Evolutionary conservation across 2,888 invertebrate species (phyloP), one percentile per base, ranked within the genome.

Genomic region (Oscheius onirici): DNA sequence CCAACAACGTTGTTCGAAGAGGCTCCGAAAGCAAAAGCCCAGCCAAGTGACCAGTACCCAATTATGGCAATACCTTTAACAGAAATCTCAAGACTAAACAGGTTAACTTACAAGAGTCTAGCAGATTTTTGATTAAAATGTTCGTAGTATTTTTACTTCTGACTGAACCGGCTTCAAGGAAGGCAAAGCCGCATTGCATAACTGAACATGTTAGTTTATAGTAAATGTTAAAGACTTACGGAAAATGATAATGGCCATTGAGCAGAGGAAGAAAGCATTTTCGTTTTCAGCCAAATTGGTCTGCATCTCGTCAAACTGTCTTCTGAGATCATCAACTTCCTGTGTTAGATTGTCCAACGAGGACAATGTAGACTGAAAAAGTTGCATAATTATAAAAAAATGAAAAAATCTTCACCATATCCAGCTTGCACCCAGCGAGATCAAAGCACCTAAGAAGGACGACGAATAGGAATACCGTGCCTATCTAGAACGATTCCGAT

Each of bases 121-220:
- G 81, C 63, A 90, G 82, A 76, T 90, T 90, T 82, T 90, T 90
- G 82, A 90, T 88, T 24, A 90, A 85, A 69, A 90, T 90, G 75
- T 89, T 90, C 11, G 90, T 90, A 5, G 90, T 88, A 79, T 90
- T 91, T 82, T 90, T 90, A 68, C 89, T 88, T 66, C 88, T 71
- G 1, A 89, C 85, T 82, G 89, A 79, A 24, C 90, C 90, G 34
- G 90, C 89, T 83, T 90, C 90, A 28, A 90, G 84, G 72, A 90
- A 90, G 1, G 90, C 90, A 77, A 90, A 90, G 3, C 90, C 90
- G 67, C 89, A 88, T 79, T 90, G 90, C 90, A 90, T 90, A 49
- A 90, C 84, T 84, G 71, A 78, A 82, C 22, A 28, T 28, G 68
- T 13, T n/a, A 57, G 11, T 22, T 44, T 10, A n/a, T n/a, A n/a